Percentiles rank a stretch among this genome's conserved stretches.
Evolutionary conservation across 2,888 invertebrate genomes (phyloP).

Genomic region (Liodrosophila aerea): DNA sequence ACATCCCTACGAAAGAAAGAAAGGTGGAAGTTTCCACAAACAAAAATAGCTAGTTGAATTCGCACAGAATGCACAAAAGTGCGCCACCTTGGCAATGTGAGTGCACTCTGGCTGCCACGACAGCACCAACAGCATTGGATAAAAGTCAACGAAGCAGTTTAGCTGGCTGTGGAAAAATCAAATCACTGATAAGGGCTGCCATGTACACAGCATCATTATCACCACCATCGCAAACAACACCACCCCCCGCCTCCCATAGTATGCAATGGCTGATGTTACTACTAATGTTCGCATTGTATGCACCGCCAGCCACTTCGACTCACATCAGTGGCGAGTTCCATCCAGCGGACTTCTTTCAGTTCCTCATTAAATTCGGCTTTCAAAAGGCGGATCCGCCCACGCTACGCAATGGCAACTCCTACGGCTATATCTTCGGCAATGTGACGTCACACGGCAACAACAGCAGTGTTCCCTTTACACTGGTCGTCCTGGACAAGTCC

Average conservation of each 20-base stretch:
- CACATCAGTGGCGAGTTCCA: conserved; percentile 87
- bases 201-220: conserved; percentile 41
- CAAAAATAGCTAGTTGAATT: conserved; percentile 48
- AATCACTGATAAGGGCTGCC: conserved; percentile 42
- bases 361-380: conserved; percentile 97
- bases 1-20: conserved; percentile 16
- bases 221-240: conserved; percentile 5
- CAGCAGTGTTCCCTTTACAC: conserved; percentile 87
- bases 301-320: conserved; percentile 74
- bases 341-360: conserved; percentile 91
- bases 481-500: conserved; percentile 94
- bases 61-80: conserved; percentile 71
- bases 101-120: conserved; percentile 48
- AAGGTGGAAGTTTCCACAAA: conserved; percentile 56
- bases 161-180: conserved; percentile 20
- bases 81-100: conserved; percentile 67
- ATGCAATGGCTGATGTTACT: conserved; percentile 39
- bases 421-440: conserved; percentile 98
- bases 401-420: conserved; percentile 87
- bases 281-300: conserved; percentile 25
- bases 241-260: conserved; percentile 21
- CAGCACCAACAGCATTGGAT: conserved; percentile 20
- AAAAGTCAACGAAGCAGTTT: conserved; percentile 1
- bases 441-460: conserved; percentile 89
- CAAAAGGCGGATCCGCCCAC: conserved; percentile 94